Evolutionary conservation across 2,888 invertebrate species (phyloP).

Genomic region (Drosophila pseudotalamancana): DNA sequence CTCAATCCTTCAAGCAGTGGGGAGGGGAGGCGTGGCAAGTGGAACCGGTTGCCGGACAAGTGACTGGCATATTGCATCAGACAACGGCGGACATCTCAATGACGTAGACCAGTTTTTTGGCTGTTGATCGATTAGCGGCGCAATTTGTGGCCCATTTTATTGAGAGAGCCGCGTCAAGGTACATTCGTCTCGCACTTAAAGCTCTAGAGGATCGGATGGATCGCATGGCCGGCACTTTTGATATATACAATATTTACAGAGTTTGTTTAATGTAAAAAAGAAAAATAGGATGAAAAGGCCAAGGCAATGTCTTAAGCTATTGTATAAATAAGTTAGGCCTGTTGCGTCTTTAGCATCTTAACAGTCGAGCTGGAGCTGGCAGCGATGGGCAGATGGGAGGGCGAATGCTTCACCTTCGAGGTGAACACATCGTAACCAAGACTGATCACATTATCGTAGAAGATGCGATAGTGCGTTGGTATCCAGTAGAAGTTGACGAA

Average conservation of each 20-base stretch:
- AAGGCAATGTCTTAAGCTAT: not conserved
- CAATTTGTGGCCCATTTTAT: not conserved
- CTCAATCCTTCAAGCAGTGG: slow-evolving; percentile 32
- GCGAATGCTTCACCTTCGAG: slow-evolving; percentile 90
- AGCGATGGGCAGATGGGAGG: slow-evolving; percentile 34
- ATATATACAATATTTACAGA: slow-evolving; percentile 2
- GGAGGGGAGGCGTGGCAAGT: slow-evolving; percentile 2
- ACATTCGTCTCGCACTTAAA: too few species aligned
- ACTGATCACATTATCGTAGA: slow-evolving; percentile 94
- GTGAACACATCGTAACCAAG: slow-evolving; percentile 94
- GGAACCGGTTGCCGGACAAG: slow-evolving; percentile 41
- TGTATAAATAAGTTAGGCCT: slow-evolving; percentile 7
- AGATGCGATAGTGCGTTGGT: slow-evolving; percentile 91
- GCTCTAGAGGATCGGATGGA: too few species aligned
- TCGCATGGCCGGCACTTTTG: too few species aligned
- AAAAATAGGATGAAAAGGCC: not conserved
- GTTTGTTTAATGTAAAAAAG: not conserved
- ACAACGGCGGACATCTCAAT: slow-evolving; percentile 13
- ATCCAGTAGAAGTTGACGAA: slow-evolving; percentile 95
- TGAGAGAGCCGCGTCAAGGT: too few species aligned
- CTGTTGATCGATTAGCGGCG: slow-evolving; percentile 19
- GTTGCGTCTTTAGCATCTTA: slow-evolving; percentile 29
- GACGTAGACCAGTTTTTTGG: slow-evolving; percentile 18
- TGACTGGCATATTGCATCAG: slow-evolving; percentile 34
- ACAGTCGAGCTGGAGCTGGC: slow-evolving; percentile 18